Base-by-base conservation (phyloP, 2,113 vertebrate species). In the Lipophrys pholis region DNA sequence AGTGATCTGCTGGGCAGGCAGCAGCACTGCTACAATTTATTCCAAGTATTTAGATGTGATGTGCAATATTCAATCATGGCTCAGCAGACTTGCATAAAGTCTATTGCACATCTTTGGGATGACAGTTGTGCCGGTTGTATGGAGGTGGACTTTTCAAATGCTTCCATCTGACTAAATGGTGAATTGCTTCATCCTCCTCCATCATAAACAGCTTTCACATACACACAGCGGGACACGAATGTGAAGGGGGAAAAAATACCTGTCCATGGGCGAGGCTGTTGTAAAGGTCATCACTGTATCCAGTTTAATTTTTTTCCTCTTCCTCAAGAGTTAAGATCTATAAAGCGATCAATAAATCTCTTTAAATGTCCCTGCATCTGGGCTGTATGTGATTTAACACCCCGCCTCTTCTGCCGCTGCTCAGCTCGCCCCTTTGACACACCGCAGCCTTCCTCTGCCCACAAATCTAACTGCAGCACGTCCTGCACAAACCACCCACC, bases 311-410 rank as follows among this genome's bases (percentile, higher is more conserved):
- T 92, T 91, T 92, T 90, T 86, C 70, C 87, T 92, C 88, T 86
- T 91, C 87, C 87, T 83, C 83, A 84, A 81, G 78, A 87, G 82
- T 91, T 91, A 82, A 90, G 92, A 93, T 93, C 89, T 85, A 91
- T 92, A 88, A 91, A 90, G 71, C 67, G 50, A 91, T 94, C 93
- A 89, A 93, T 94, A 92, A 92, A 92, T 93, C 89, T 90, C 81
- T 89, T 88, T 89, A 90, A 93, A 93, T 85, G 87, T 87, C 84
- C 82, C 76, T 69, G 82, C 84, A 85, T 87, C 80, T 61, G 38
- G 71, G 76, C 87, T 81, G 79, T 73, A 69, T 81, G 62, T 85
- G 90, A 92, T 92, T 92, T 90, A 92, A 89, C 86, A 73, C 85
- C 81, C 71, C 17, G 8, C 71, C 83, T 76, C 73, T 46, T 76